These are phyloP conservation scores for Nymphalis c-album DNA, from an alignment of 2,888 invertebrate species.

Conservation along the genomic window DNA sequence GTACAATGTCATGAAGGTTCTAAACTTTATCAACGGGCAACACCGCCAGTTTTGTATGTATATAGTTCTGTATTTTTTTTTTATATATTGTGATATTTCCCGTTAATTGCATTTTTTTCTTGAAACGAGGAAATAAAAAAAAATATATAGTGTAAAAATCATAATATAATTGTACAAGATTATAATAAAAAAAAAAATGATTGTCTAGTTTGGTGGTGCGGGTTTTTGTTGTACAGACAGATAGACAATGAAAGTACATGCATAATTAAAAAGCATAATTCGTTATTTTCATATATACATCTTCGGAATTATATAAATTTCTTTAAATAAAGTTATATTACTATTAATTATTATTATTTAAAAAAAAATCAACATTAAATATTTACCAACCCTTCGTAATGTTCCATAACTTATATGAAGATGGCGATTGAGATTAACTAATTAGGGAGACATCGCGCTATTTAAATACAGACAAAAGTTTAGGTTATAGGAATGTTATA, in stretches of 20 bases:
- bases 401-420: too few species aligned
- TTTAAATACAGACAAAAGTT: too few species aligned
- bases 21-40: neutral
- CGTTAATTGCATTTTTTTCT: slow-evolving; percentile 14
- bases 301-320: too few species aligned
- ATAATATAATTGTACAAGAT: slow-evolving; percentile 17
- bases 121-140: slow-evolving; percentile 27
- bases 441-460: too few species aligned
- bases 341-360: too few species aligned
- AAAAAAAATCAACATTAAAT: too few species aligned
- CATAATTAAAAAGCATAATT: too few species aligned
- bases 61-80: slow-evolving; percentile 25
- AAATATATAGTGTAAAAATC: slow-evolving; percentile 31
- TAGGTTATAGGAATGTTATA: too few species aligned
- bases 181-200: slow-evolving; percentile 17
- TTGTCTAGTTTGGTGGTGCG: slow-evolving; percentile 5
- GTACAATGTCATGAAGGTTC: neutral
- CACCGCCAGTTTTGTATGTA: slow-evolving; percentile 21
- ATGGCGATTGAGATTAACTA: too few species aligned
- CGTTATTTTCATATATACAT: too few species aligned
- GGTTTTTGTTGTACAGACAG: slow-evolving; percentile 11
- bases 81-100: slow-evolving; percentile 32
- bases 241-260: neutral
- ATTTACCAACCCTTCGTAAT: too few species aligned
- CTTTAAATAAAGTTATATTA: too few species aligned